Evolutionary conservation across 1,140 invertebrate species (phyloP), one percentile per base, ranked within the genome.

Genomic region (Acromyrmex charruanus): DNA sequence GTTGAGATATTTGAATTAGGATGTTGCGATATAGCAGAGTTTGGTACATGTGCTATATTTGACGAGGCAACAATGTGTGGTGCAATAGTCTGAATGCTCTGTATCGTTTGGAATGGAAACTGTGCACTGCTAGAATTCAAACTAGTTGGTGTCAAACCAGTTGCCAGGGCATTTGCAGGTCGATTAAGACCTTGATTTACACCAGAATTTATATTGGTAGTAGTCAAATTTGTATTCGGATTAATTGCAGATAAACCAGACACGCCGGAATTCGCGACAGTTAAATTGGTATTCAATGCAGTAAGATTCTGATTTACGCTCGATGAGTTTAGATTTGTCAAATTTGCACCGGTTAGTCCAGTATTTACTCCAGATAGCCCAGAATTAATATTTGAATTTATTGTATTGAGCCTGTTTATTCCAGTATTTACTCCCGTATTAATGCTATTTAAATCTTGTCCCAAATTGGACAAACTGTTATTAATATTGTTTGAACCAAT

Each of bases 401-500:
- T 86, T 25, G 94, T 91, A 82, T 91, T 93, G 18, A 94, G 85
- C 68, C 93, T 91, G 91, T 93, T 95, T 77, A 95, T 94, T 9
- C 93, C 93, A 21, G 93, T 93, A 92, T 93, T 95, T 71, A 95
- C 93, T 12, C 93, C 93, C n/a, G 94, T 92, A 85, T 93, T 95
- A 90, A 95, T 93, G 77, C 91, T 93, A 90, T 94, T 95, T 53
- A 95, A 84, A 87, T 95, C 95, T 88, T 95, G 95, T 21, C 94
- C 93, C 61, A 95, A 87, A 77, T 91, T 93, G 21, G 94, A 92
- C 59, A 95, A 90, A 65, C 94, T 92, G 93, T 93, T 95, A 86
- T 93, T 95, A 93, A 95, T 95, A 94, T 93, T 95, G 92, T 95
- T 95, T 10, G 94, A 91, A 88, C 94, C 91, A 89, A 95, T 92